Base-by-base conservation (phyloP, 2,797 vertebrate species). In the Avahi laniger region DNA sequence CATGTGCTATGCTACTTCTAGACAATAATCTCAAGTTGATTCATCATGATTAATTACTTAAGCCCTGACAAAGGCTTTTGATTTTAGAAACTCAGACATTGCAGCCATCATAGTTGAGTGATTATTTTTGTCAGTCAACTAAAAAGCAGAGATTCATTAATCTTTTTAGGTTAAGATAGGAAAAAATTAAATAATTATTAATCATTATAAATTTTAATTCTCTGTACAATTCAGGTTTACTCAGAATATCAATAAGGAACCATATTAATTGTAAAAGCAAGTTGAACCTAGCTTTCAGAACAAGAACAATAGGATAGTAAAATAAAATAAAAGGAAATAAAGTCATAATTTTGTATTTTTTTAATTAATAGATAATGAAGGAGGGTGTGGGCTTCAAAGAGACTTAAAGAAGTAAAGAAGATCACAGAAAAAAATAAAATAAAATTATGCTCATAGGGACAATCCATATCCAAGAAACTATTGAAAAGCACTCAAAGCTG, bases 321-420 rank as follows among this genome's bases (percentile, higher is more conserved):
- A 88, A 89, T 67, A 26, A 80, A 96, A 92, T 89, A 81, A 89
- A 92, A 81, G 28, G 35, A 93, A 88, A 70, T 48, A 83, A 94
- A 88, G 17, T 75, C 41, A 57, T 11, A 88, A 52, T 67, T 89
- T 50, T 65, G 4, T 85, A 33, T 43, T 35, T 57, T 90, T 90
- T 59, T 94, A 70, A 76, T 65, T 92, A 94, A 90, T 69, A 93
- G 41, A 30, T 70, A 82, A 92, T 82, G 13, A 38, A 83, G 3
- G 22, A 83, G 3, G 22, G 4, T 89, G 6, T 70, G 41, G 41
- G 3, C 17, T 7, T 20, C 35, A 57, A 59, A 93, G 30, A 91
- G 41, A 94, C 5, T 83, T 84, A 41, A 70, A 91, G 18, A 91
- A 57, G 11, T 69, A 95, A 95, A 82, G 14, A 79, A 75, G 24